phyloP scores from a whole-genome alignment of 2,797 vertebrate species.

The Siniperca scherzeri region DNA sequence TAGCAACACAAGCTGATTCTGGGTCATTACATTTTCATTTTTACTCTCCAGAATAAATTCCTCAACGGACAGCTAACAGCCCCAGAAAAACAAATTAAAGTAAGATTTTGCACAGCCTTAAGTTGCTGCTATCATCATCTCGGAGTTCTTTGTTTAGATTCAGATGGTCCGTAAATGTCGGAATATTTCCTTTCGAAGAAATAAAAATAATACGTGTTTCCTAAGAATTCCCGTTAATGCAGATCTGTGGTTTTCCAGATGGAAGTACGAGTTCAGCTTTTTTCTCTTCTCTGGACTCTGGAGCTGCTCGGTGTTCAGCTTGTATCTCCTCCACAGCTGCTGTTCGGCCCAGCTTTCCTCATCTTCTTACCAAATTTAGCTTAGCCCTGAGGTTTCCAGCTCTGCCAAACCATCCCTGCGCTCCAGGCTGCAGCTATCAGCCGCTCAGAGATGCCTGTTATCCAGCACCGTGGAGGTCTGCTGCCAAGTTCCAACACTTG shows the following conservation, averaged over 20 bases:
- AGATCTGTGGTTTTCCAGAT: conserved; percentile 1
- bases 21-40: not conserved
- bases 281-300: not conserved
- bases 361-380: conserved; percentile 16
- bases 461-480: not conserved
- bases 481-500: conserved; percentile 28
- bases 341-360: not conserved
- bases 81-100: not conserved
- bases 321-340: conserved; percentile 24
- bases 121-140: not conserved
- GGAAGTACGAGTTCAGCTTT: not conserved
- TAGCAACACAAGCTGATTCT: not conserved
- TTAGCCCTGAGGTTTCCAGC: not conserved
- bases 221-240: not conserved
- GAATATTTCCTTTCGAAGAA: not conserved
- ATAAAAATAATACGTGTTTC: not conserved
- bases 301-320: not conserved
- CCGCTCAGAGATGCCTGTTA: conserved; percentile 15
- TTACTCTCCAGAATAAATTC: not conserved
- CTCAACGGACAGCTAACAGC: not conserved
- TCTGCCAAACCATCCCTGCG: not conserved
- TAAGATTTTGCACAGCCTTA: not conserved
- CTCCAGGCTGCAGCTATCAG: conserved; percentile 20
- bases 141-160: not conserved
- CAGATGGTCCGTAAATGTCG: not conserved